Evolutionary conservation across 2,797 vertebrate species (phyloP), one percentile per base, ranked within the genome.

Genomic region (Pteropus rufus): DNA sequence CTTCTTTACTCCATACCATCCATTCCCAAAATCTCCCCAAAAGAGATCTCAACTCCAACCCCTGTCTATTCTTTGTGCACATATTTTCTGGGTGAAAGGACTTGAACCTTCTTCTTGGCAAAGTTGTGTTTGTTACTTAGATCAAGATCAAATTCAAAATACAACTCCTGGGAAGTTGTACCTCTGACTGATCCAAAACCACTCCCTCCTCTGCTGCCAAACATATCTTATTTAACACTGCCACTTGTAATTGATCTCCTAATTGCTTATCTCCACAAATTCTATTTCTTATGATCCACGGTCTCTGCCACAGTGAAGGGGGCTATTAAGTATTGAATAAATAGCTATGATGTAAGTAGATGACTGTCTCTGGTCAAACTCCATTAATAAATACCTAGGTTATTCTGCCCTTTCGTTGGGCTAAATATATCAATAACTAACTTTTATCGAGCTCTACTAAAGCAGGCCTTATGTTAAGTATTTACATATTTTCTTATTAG

Each of bases 141-240:
- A 90, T 58, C 90, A 84, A 75, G 29, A 94, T 24, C 60, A 79
- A 88, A 80, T 83, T 97, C 52, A 91, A 95, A 73, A 75, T 60
- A 56, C 52, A 91, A 31, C 31, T 92, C 52, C 79, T 83, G 21
- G 24, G 52, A 93, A 80, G 64, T 31, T 82, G 34, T 65, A 24
- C 1, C 64, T 41, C 46, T 14, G 31, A 44, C 39, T 72, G 58
- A 90, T 73, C 56, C 7, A 36, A 10, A 49, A 46, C 73, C 56
- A 46, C 34, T 67, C 72, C 34, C 41, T 62, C 44, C 41, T 82
- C 77, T 72, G 41, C 54, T 88, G 92, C 44, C 36, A 84, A 92
- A 81, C 8, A 10, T 29, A 75, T 56, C 56, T 65, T 80, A 34
- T 23, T 94, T 62, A 69, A 69, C 1, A 1, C 65, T 91, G 80